These are phyloP conservation scores for Furcifer pardalis DNA, from an alignment of 2,797 vertebrate genomes.

Conservation along the genomic window DNA sequence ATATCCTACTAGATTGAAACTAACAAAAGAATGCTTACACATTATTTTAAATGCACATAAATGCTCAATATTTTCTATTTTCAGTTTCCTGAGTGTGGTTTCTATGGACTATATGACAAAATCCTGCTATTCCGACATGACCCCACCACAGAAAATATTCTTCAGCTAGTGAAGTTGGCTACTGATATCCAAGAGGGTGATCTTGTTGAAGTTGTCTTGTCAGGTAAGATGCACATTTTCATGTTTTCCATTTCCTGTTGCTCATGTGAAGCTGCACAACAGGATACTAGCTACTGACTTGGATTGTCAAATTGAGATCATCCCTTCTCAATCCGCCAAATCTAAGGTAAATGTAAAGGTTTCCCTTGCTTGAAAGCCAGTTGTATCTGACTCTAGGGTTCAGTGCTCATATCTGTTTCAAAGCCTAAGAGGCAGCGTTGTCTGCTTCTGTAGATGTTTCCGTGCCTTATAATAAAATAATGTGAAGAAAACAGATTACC, in stretches of 20 bases:
- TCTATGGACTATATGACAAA: conserved; percentile 98
- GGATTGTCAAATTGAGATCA: background rate
- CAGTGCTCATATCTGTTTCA: too few species aligned
- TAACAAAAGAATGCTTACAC: background rate
- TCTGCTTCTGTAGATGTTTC: too few species aligned
- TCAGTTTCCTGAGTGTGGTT: conserved; percentile 95
- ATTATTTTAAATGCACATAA: conserved; percentile 27
- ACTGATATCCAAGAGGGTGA: conserved; percentile 95
- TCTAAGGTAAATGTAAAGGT: too few species aligned
- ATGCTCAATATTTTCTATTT: conserved; percentile 66
- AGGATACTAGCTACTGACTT: background rate
- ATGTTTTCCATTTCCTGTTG: background rate
- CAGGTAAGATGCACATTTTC: conserved; percentile 80
- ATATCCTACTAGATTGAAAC: background rate
- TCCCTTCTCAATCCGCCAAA: conserved; percentile 5
- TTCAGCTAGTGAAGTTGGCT: conserved; percentile 91
- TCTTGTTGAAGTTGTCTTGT: conserved; percentile 94
- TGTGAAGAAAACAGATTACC: background rate
- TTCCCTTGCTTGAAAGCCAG: too few species aligned
- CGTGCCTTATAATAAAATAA: background rate
- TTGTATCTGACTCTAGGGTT: too few species aligned
- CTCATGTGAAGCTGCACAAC: background rate
- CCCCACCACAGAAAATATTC: conserved; percentile 88
- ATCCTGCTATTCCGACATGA: conserved; percentile 96
- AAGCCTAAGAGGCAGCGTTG: too few species aligned